Evolutionary conservation across 1,140 invertebrate species (phyloP).

Genomic region (Macrostomum lignano): DNA sequence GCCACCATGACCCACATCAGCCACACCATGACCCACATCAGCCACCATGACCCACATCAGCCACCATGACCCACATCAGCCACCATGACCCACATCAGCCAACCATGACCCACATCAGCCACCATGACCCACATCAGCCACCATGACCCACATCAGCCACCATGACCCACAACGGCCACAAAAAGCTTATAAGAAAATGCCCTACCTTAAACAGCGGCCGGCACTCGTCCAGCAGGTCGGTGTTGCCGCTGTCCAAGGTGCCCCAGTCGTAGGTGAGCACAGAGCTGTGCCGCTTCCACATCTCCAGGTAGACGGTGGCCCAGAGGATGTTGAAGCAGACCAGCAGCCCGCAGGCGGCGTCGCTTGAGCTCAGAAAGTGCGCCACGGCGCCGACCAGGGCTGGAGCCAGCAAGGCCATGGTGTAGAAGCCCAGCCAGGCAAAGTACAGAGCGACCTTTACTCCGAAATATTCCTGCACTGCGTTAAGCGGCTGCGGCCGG

Average conservation of each 20-base stretch:
- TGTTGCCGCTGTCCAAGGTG: constrained; percentile 49
- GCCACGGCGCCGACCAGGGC: constrained; percentile 31
- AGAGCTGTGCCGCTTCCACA: constrained; percentile 47
- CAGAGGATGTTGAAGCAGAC: constrained; percentile 75
- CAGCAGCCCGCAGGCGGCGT: constrained; percentile 63
- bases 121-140: no score
- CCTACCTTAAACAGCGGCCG: constrained; percentile 55
- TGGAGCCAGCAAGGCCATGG: constrained; percentile 46
- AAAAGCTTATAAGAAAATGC: constrained; percentile 4
- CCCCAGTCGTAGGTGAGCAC: constrained; percentile 49
- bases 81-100: no score
- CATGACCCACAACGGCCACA: neutral
- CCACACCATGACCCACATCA: no score
- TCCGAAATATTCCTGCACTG: constrained; percentile 29
- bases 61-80: no score
- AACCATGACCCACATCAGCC: no score
- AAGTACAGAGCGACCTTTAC: constrained; percentile 29
- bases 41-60: no score
- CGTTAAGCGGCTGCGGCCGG: constrained; percentile 51
- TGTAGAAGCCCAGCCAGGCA: constrained; percentile 52
- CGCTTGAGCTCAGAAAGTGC: constrained; percentile 37
- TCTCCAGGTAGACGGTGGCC: constrained; percentile 47
- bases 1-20: no score
- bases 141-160: no score
- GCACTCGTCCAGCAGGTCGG: constrained; percentile 57